These are phyloP conservation scores for Rhinoraja longicauda DNA, from an alignment of 2,797 vertebrate genomes.

Conservation along the genomic window DNA sequence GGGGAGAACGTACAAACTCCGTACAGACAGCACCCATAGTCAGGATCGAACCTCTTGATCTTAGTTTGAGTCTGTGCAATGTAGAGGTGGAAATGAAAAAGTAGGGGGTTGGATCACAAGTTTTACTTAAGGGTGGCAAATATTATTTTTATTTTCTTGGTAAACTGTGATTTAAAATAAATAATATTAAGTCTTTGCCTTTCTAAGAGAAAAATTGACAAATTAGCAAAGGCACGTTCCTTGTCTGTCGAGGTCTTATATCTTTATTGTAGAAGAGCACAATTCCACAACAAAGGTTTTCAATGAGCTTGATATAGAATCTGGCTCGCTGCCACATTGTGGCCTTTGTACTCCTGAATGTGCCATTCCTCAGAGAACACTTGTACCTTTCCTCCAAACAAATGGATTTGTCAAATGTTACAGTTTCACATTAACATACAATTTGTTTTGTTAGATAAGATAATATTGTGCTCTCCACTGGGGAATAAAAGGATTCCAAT, in stretches of 20 bases:
- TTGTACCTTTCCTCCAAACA: neutral
- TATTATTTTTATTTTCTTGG: neutral
- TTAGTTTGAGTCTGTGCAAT: neutral
- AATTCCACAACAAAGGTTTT: neutral
- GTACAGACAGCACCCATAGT: no score
- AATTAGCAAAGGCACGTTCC: neutral
- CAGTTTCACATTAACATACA: neutral
- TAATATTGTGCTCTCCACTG: neutral
- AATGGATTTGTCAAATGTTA: neutral
- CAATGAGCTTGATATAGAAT: neutral
- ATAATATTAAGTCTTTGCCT: neutral
- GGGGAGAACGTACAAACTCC: no score
- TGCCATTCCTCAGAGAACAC: slow-evolving; percentile 23
- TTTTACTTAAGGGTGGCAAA: slow-evolving; percentile 17
- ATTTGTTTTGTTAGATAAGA: neutral
- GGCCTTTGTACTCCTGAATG: neutral
- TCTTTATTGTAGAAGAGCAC: neutral
- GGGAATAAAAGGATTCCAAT: neutral
- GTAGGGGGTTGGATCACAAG: no score
- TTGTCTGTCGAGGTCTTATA: neutral
- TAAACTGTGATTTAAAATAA: neutral
- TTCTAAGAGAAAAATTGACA: neutral
- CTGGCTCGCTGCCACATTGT: neutral
- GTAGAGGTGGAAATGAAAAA: neutral
- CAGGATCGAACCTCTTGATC: no score